Percentiles rank a stretch among this genome's conserved stretches.
phyloP scores from a whole-genome alignment of 2,797 vertebrate genomes.

The Pangasius krempfi region DNA sequence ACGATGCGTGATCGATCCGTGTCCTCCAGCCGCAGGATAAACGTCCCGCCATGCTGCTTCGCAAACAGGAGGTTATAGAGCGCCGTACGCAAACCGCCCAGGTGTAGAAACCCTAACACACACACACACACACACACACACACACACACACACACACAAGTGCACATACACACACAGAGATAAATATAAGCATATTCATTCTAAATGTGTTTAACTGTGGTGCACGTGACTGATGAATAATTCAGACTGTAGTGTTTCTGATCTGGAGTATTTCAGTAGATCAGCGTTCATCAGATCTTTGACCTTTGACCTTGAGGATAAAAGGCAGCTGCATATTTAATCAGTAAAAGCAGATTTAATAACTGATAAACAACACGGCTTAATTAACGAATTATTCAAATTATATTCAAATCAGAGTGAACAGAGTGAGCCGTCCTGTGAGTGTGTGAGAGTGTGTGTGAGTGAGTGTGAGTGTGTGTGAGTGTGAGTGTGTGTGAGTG shows the following conservation, averaged over 20 bases:
- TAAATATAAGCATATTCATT: background rate
- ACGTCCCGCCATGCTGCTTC: slow-evolving; percentile 82
- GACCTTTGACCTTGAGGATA: background rate
- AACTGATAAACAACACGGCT: background rate
- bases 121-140: slow-evolving; percentile 16
- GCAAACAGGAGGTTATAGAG: slow-evolving; percentile 95
- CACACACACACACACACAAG: background rate
- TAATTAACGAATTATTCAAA: background rate
- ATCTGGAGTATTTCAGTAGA: background rate
- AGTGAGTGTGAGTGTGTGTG: no score
- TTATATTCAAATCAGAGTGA: no score
- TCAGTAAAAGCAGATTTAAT: background rate
- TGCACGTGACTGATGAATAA: background rate
- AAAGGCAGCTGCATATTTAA: background rate
- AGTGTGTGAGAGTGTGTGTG: background rate
- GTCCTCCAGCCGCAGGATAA: slow-evolving; percentile 90
- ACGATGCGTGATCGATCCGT: slow-evolving; percentile 88
- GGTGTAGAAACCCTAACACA: slow-evolving; percentile 84
- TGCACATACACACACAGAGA: background rate
- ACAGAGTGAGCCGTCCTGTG: background rate
- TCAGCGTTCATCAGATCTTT: background rate
- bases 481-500: no score
- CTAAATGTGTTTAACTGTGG: background rate
- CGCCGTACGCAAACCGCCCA: slow-evolving; percentile 91
- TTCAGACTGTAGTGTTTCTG: background rate